A percentile compares a stretch with the other conserved stretches of the same genome.
Evolutionary conservation across 2,888 invertebrate species (phyloP).

Genomic region (Drosophila nigritarsus): DNA sequence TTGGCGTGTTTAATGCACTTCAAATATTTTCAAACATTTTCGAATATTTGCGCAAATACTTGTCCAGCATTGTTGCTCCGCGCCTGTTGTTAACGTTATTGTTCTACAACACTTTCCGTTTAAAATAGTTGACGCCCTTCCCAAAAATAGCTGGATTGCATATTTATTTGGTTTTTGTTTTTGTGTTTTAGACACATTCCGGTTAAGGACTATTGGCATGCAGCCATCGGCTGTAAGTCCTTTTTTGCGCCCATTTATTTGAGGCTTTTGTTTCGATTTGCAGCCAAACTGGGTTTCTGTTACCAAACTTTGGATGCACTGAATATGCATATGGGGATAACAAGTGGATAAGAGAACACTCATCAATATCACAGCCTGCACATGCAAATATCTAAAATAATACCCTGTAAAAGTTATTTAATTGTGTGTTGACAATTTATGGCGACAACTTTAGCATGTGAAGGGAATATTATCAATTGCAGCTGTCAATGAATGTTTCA

Average conservation of each 20-base stretch:
- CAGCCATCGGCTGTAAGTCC: slow-evolving; percentile 56
- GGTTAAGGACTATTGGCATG: slow-evolving; percentile 60
- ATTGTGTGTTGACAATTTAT: not conserved
- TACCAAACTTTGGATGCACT: slow-evolving; percentile 64
- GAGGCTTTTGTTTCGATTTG: slow-evolving; percentile 66
- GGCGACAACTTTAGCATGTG: not conserved
- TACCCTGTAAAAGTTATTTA: not conserved
- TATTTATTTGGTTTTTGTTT: slow-evolving; percentile 12
- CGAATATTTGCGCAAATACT: slow-evolving; percentile 63
- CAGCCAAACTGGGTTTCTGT: slow-evolving; percentile 48
- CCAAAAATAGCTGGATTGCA: slow-evolving; percentile 18
- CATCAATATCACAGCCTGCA: not conserved
- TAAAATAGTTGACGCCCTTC: slow-evolving; percentile 55
- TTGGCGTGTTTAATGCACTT: slow-evolving; percentile 40
- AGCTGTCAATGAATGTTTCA: not conserved
- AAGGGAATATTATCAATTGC: not conserved
- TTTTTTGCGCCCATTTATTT: slow-evolving; percentile 52
- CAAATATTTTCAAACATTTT: slow-evolving; percentile 59
- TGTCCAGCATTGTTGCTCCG: slow-evolving; percentile 33
- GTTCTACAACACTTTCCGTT: slow-evolving; percentile 64
- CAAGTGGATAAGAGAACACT: not conserved
- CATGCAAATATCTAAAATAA: not conserved
- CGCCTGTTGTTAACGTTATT: slow-evolving; percentile 57
- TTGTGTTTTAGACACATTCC: slow-evolving; percentile 12
- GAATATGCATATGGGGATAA: not conserved